Evolutionary conservation across 1,140 invertebrate species (phyloP), one percentile per base, ranked within the genome.

Genomic region (Bombus difficillimus): DNA sequence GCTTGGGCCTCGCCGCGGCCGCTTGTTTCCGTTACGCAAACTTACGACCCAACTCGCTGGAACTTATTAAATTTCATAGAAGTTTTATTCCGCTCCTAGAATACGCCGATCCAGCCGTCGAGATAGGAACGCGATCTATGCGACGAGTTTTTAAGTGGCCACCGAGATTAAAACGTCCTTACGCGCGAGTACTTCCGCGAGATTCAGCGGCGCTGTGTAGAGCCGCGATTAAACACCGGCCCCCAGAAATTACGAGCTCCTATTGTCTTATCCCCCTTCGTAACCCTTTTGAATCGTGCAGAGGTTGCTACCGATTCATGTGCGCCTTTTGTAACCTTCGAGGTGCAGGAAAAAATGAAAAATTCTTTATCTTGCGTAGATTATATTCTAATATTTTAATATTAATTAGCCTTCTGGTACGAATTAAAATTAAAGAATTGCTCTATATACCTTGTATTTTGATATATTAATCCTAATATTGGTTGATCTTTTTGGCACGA

Each of bases 51-150:
- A 68, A 85, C 85, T 77, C 82, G 39, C 72, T 91, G 91, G 89
- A 93, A 94, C 93, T 94, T 94, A 94, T 94, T 94, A 94, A 94
- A 93, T 94, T 94, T 93, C 92, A 93, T 93, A 92, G 86, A 93
- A 93, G 92, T 94, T 94, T 94, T 94, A 94, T 93, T 94, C 91
- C 87, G 86, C 83, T 86, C 74, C 64, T 53, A 81, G 64, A 88
- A 89, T 64, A 86, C 90, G 87, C 88, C 92, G 93, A 94, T 94
- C 92, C 85, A 85, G 59, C 86, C 57, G 86, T 86, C 85, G 83
- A 91, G 92, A 93, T 92, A 92, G 83, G 84, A 66, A 41, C 71
- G 82, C 87, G 91, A 94, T 93, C 93, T 92, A 93, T 91, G 91
- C 88, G 81, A 85, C 69, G 91, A 94, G 90, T 94, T 94, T 94